These are phyloP conservation scores for Artibeus jamaicensis DNA, from an alignment of 2,797 vertebrate genomes.

Conservation along the genomic window DNA sequence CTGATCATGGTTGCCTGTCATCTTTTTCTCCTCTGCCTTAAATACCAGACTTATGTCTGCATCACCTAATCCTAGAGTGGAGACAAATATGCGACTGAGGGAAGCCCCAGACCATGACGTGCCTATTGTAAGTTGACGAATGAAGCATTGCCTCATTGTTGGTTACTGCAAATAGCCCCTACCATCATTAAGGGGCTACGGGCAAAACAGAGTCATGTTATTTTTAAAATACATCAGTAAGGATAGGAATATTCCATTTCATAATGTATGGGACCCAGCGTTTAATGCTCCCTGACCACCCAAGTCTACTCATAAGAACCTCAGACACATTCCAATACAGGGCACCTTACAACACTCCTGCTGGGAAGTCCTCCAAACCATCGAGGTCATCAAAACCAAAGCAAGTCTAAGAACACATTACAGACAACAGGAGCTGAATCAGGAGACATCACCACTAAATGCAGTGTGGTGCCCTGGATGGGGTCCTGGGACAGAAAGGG, in stretches of 20 bases:
- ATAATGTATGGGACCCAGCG: not conserved
- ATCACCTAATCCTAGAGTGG: not conserved
- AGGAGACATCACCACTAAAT: not conserved
- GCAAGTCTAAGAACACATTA: not conserved
- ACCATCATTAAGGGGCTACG: not conserved
- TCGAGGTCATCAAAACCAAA: not conserved
- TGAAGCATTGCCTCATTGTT: not conserved
- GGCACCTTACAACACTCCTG: not conserved
- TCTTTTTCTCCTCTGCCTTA: not conserved
- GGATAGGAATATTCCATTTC: not conserved
- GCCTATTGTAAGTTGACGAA: not conserved
- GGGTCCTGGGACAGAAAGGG: not conserved
- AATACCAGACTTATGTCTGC: not conserved
- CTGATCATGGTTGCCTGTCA: not conserved
- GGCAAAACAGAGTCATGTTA: not conserved
- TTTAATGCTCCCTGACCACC: not conserved
- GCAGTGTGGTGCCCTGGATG: not conserved
- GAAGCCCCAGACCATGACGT: not conserved
- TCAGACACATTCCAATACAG: not conserved
- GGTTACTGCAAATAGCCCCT: not conserved
- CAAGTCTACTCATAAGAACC: not conserved
- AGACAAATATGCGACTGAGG: not conserved
- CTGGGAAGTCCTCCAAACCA: not conserved
- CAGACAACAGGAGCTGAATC: not conserved
- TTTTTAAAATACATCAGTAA: not conserved